Evolutionary conservation across 2,113 vertebrate genomes (phyloP), one percentile per base, ranked within the genome.

Genomic region (Eptatretus burgeri): DNA sequence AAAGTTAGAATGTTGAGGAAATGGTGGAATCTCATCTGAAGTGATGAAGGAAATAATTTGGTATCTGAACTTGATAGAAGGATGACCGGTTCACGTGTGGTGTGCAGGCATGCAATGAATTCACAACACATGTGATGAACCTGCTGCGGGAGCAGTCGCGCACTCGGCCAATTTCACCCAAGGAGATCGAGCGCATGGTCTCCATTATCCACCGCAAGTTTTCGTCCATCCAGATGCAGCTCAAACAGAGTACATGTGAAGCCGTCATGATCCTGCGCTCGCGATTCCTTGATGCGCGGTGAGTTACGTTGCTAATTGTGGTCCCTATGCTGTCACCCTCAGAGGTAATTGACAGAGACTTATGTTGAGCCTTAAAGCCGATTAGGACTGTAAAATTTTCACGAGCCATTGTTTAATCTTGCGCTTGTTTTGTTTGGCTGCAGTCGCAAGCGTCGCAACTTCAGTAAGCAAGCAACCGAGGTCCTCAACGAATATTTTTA

Each of bases 401-500:
- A 41, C 7, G 27, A 41, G 27, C 27, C 27, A 7, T 41, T 41
- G 27, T 41, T 41, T 41, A 41, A 41, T 41, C 27, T 7, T 41
- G 27, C 27, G 7, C 27, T 68, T 69, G 20, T 17, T 72, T 71
- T 73, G 52, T 72, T 65, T 66, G 27, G 13, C 1, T 51, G 52
- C 76, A 96, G 89, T 74, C 80, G 88, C 70, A 96, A 96, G 81
- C 83, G 89, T 75, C 80, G 89, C 73, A 96, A 96, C 75, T 96
- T 96, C 81, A 96, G 93, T 80, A 95, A 96, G 72, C 89, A 96
- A 74, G 89, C 89, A 1, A 96, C 88, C 2, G 89, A 96, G 77
- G 94, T 96, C 78, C 81, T 96, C 78, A 96, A 96, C 63, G 89
- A 95, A 73, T 96, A 96, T 77, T 96, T 96, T 77, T 96, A 96